Evolutionary conservation across 2,797 vertebrate genomes (phyloP).

Genomic region (Chiroxiphia lanceolata): DNA sequence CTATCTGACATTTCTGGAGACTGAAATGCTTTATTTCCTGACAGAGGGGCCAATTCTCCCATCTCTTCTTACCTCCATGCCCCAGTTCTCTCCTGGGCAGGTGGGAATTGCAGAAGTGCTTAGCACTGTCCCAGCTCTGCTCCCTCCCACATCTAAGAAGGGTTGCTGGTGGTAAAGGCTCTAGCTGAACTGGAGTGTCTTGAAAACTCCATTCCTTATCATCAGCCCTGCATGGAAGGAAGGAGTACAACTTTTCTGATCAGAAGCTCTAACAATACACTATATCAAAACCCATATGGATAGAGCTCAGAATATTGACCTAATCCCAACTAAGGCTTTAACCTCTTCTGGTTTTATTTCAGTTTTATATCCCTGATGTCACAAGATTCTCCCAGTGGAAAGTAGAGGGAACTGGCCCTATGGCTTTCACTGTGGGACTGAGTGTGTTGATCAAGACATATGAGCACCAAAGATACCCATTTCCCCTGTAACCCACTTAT

Average conservation of each 20-base stretch:
- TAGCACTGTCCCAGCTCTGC: accelerated
- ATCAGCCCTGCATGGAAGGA: not conserved
- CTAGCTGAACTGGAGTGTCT: not conserved
- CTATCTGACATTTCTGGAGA: not conserved
- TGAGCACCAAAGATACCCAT: not conserved
- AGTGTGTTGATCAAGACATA: not conserved
- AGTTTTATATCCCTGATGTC: not conserved
- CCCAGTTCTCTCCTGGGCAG: not conserved
- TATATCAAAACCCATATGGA: not conserved
- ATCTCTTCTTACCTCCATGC: not conserved
- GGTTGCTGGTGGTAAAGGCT: not conserved
- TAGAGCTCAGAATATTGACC: not conserved
- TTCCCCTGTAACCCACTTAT: not conserved
- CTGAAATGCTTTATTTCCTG: not conserved
- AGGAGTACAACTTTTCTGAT: not conserved
- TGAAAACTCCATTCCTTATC: not conserved
- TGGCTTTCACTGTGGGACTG: not conserved
- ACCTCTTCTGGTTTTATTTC: not conserved
- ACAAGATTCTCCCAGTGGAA: not conserved
- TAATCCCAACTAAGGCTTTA: not conserved
- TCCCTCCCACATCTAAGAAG: not conserved
- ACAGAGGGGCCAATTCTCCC: not conserved
- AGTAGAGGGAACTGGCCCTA: not conserved
- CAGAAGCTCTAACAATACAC: not conserved
- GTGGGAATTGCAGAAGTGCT: not conserved